A percentile compares a stretch with the other conserved stretches of the same genome.
Conservation (phyloP, 2,797 vertebrate genomes). For the Neoniphon sammara region DNA sequence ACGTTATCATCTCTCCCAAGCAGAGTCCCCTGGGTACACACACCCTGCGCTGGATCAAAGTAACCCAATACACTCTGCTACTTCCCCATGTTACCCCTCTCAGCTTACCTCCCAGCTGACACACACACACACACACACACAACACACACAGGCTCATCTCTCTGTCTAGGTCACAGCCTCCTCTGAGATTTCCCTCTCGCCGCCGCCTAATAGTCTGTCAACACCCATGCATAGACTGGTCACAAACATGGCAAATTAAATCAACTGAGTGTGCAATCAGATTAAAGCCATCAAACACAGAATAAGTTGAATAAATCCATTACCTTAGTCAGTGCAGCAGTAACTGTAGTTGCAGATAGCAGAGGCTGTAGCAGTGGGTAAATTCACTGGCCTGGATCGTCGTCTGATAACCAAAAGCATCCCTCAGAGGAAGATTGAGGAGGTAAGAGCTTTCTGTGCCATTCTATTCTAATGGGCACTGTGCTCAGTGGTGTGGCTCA, state of each 20-base stretch:
- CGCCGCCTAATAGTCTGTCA: slow-evolving; percentile 64
- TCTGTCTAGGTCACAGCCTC: slow-evolving; percentile 1
- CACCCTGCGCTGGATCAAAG: slow-evolving; percentile 33
- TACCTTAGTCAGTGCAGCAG: slow-evolving; percentile 41
- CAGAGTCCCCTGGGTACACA: slow-evolving; percentile 62
- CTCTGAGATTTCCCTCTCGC: slow-evolving; percentile 40
- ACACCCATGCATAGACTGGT: slow-evolving; percentile 48
- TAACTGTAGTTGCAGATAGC: slow-evolving; percentile 31
- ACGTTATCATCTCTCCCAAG: slow-evolving; percentile 51
- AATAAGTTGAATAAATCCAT: slow-evolving; percentile 67
- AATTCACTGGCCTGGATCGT: slow-evolving; percentile 38
- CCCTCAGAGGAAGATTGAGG: slow-evolving; percentile 31
- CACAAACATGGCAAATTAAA: slow-evolving; percentile 69
- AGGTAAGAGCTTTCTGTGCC: slow-evolving; percentile 25
- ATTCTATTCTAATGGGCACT: background rate
- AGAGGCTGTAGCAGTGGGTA: slow-evolving; percentile 55
- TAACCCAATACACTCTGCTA: slow-evolving; percentile 51
- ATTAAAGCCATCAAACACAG: slow-evolving; percentile 64
- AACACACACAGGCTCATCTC: slow-evolving; percentile 14
- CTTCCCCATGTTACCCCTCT: slow-evolving; percentile 58
- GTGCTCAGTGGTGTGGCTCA: slow-evolving; percentile 11
- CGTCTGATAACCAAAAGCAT: slow-evolving; percentile 42
- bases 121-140: slow-evolving; percentile 17
- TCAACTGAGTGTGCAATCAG: slow-evolving; percentile 70
- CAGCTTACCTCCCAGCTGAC: background rate